Base-by-base conservation (phyloP, 2,797 vertebrate genomes). In the Lophotriccus pileatus region DNA sequence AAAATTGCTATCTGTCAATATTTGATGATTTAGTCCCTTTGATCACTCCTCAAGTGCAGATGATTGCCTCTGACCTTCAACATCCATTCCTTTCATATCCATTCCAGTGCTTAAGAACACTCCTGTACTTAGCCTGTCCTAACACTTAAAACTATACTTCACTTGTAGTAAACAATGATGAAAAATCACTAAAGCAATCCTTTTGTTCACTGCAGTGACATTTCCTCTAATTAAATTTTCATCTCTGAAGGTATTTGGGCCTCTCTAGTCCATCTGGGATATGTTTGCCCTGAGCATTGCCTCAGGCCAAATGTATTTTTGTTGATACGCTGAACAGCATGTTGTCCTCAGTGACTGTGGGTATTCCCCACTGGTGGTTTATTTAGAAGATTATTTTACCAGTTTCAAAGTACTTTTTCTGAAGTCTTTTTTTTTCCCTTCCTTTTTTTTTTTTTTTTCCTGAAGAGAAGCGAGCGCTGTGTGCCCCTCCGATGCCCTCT, bases 141-240 rank as follows among this genome's bases (percentile, higher is more conserved):
- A 41, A 70, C 84, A 86, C 88, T 96, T 95, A 89, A 93, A 96
- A 82, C 89, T 80, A 22, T 22, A 55, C 67, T 91, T 87, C 44
- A 41, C 46, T 88, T 19, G 47, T 55, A 89, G 66, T 87, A 88
- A 97, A 93, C 77, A 94, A 72, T 80, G 73, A 75, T 79, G 88
- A 97, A 96, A 94, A 92, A 52, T 73, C 91, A 78, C 64, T 85
- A 96, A 84, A 96, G 92, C 92, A 92, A 66, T 55, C 84, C 92
- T 96, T 97, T 97, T 95, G 84, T 97, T 98, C 96, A 93, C 95
- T 93, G 77, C 63, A 86, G 76, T 97, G 96, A 95, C 96, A 97
- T 97, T 97, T 97, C 93, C 90, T 97, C 92, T 97, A 97, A 97
- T 97, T 96, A 97, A 97, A 96, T 94, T 97, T 98, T 98, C 95